Base-by-base conservation (phyloP, 2,113 vertebrate species). In the Vanacampus margaritifer region DNA sequence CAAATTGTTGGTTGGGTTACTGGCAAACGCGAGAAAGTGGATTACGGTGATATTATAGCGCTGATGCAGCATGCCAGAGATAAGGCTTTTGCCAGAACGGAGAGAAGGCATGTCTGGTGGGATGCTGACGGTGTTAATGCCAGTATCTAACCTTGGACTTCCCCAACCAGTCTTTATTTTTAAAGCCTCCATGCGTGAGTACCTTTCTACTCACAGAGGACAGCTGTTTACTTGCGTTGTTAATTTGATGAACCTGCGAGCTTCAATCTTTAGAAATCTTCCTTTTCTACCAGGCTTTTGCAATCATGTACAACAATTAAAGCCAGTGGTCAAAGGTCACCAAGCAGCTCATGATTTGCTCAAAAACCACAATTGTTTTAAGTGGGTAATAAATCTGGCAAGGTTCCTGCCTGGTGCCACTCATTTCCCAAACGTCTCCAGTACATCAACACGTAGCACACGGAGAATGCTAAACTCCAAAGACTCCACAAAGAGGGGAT, bases 1-100 rank as follows among this genome's bases (percentile, higher is more conserved):
- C 14, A 16, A 45, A 14, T 1, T 45, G n/a, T n/a, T n/a, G n/a
- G 43, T 45, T 45, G 69, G 68, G 76, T 73, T 71, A 43, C 76
- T 78, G 72, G 78, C 74, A 69, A 78, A 75, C 59, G 65, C 73
- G 64, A 68, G 68, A 68, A 77, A 81, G 77, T 59, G 79, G 88
- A 88, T 88, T 89, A 86, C 11, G 41, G 65, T 24, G 51, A 76
- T 82, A 80, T 70, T 74, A 72, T 81, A 79, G 65, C 72, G 85
- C 84, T 87, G 85, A 89, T 79, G 81, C 84, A 87, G 88, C 84
- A 79, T 19, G 75, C 71, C 71, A 60, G 53, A 84, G 85, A 85
- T 79, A 75, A 68, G 73, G 70, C 53, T 71, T 53, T 14, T 65
- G 43, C 35, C 23, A 32, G 53, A 21, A 53, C 2, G 65, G 9